phyloP scores from a whole-genome alignment of 2,888 invertebrate genomes.

The Chrysolina americana region DNA sequence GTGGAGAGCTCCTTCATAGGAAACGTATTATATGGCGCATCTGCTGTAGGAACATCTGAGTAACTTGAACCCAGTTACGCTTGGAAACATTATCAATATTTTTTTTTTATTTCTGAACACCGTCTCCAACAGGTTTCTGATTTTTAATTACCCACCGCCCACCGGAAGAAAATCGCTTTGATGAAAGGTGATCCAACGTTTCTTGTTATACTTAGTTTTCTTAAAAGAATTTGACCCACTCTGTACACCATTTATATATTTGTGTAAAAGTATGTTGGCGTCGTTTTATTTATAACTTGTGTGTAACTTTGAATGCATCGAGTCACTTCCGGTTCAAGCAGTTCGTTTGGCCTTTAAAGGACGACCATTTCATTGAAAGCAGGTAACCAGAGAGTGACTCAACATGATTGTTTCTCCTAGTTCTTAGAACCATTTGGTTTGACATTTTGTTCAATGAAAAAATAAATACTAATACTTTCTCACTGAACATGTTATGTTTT shows the following conservation, averaged over 20 bases:
- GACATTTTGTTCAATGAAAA: slow-evolving; percentile 43
- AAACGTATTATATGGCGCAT: no score
- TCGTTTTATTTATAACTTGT: slow-evolving; percentile 21
- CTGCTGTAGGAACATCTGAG: no score
- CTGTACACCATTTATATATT: slow-evolving; percentile 18
- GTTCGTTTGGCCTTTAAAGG: slow-evolving; percentile 55
- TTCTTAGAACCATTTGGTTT: slow-evolving; percentile 42
- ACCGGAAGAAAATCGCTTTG: no score
- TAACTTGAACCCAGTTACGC: no score
- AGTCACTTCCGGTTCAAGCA: slow-evolving; percentile 34
- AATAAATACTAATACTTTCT: slow-evolving; percentile 46
- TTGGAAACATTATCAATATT: no score
- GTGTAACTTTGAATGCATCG: neutral
- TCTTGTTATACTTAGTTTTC: neutral
- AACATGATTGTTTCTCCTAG: slow-evolving; percentile 40
- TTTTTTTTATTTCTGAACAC: no score
- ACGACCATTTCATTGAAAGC: slow-evolving; percentile 58
- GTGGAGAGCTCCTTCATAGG: no score
- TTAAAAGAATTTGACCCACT: neutral
- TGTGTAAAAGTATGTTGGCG: slow-evolving; percentile 20
- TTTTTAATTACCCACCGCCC: no score
- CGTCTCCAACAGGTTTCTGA: no score
- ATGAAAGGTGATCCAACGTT: no score
- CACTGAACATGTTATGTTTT: slow-evolving; percentile 39
- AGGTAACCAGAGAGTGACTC: slow-evolving; percentile 54